These are phyloP conservation scores for Scarus forsteni DNA, from an alignment of 2,797 vertebrate species.

Conservation along the genomic window DNA sequence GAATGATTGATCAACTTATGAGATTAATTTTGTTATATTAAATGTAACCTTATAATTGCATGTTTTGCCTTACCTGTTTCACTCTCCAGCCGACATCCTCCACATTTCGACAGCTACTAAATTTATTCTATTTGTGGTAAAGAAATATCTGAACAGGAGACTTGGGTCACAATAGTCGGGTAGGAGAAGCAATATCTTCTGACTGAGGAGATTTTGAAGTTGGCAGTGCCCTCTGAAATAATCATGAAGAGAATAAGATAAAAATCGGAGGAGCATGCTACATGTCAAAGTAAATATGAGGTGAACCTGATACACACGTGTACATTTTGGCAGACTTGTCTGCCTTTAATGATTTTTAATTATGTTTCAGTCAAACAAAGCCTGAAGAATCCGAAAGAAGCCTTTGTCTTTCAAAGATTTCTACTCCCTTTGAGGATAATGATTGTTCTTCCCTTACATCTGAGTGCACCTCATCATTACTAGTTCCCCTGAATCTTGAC, in stretches of 20 bases:
- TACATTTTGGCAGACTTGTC: constrained; percentile 14
- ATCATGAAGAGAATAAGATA: constrained; percentile 69
- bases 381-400: constrained; percentile 12
- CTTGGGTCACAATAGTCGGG: constrained; percentile 60
- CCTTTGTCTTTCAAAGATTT: neutral
- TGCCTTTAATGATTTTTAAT: constrained; percentile 37
- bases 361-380: constrained; percentile 37
- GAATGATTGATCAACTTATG: too few relatives aligned
- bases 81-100: constrained; percentile 60
- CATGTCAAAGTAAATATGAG: constrained; percentile 51
- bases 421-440: constrained; percentile 23
- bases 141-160: constrained; percentile 52
- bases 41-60: constrained; percentile 49
- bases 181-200: constrained; percentile 57
- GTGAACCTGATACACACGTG: constrained; percentile 31
- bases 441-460: constrained; percentile 2
- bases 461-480: neutral
- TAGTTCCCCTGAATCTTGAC: neutral
- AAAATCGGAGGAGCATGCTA: constrained; percentile 46
- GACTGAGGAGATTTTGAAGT: constrained; percentile 75
- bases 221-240: constrained; percentile 72
- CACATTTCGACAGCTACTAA: constrained; percentile 68
- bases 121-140: constrained; percentile 74
- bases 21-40: too few relatives aligned
- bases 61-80: constrained; percentile 55